Evolutionary conservation across 2,113 vertebrate species (phyloP).

Genomic region (Pseudonaja textilis): DNA sequence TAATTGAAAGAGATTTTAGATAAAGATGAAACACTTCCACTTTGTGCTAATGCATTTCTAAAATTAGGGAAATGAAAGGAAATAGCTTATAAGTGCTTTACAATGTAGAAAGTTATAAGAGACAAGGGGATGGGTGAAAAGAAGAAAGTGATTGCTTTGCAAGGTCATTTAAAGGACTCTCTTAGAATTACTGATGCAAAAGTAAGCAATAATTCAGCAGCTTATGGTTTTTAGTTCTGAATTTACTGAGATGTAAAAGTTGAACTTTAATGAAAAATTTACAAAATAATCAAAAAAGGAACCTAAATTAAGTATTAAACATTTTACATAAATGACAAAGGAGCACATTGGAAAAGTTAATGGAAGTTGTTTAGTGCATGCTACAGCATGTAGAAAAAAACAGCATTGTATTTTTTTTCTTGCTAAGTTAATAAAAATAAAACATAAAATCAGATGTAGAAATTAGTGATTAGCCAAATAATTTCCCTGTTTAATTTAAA

Average conservation of each 20-base stretch:
- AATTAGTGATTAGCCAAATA: not conserved
- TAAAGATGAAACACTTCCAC: not conserved
- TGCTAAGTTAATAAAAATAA: not conserved
- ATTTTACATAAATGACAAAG: not conserved
- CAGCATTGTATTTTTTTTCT: not conserved
- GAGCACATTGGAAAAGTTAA: not conserved
- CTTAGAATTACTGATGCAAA: too few relatives aligned
- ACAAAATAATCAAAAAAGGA: conserved; percentile 5
- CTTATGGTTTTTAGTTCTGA: not conserved
- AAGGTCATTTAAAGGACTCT: not conserved
- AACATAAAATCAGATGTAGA: not conserved
- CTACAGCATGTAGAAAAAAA: not conserved
- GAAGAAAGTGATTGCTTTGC: not conserved
- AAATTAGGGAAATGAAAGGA: not conserved
- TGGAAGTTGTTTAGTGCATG: not conserved
- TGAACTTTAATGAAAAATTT: not conserved
- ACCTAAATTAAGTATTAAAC: not conserved
- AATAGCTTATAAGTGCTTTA: not conserved
- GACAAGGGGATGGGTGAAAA: not conserved
- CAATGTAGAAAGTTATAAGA: not conserved
- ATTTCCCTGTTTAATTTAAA: not conserved
- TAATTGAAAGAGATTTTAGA: not conserved
- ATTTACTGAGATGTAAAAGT: not conserved
- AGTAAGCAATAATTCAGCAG: not conserved
- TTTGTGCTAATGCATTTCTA: not conserved